phyloP scores from a whole-genome alignment of 2,888 invertebrate genomes.

The Dryobota labecula region DNA sequence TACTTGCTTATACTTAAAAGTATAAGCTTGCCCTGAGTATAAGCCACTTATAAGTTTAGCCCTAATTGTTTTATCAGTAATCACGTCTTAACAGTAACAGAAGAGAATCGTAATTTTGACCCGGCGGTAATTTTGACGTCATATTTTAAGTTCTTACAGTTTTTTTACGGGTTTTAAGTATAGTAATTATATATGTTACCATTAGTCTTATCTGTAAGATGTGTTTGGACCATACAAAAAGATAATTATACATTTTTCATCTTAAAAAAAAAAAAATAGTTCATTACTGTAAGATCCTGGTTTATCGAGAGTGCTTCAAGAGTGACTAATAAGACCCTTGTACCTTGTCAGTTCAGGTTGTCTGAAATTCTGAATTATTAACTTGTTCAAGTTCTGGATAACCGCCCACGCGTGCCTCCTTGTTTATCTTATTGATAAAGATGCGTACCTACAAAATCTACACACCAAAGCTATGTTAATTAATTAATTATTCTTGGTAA shows the following conservation, averaged over 20 bases:
- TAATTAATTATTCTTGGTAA: not conserved
- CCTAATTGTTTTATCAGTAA: not conserved
- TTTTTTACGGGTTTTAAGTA: not conserved
- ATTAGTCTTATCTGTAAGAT: not conserved
- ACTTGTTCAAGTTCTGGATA: constrained; percentile 20
- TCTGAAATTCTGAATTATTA: constrained; percentile 36
- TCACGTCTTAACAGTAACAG: not conserved
- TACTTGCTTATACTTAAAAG: too few relatives aligned
- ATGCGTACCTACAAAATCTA: not conserved
- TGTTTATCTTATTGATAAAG: constrained; percentile 4
- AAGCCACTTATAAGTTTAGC: not conserved
- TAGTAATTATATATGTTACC: not conserved
- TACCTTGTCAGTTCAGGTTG: constrained; percentile 18
- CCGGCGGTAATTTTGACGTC: not conserved
- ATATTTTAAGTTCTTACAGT: not conserved
- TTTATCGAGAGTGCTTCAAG: not conserved
- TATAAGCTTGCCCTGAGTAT: not conserved
- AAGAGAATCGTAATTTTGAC: not conserved
- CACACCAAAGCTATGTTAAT: not conserved
- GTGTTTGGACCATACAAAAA: too few relatives aligned
- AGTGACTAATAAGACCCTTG: constrained; percentile 16
- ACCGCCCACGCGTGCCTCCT: not conserved
- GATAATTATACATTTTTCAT: not conserved
- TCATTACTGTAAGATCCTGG: not conserved
- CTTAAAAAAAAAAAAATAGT: not conserved